Evolutionary conservation across 1,140 invertebrate species (phyloP), one percentile per base, ranked within the genome.

Genomic region (Bombyx mandarina): DNA sequence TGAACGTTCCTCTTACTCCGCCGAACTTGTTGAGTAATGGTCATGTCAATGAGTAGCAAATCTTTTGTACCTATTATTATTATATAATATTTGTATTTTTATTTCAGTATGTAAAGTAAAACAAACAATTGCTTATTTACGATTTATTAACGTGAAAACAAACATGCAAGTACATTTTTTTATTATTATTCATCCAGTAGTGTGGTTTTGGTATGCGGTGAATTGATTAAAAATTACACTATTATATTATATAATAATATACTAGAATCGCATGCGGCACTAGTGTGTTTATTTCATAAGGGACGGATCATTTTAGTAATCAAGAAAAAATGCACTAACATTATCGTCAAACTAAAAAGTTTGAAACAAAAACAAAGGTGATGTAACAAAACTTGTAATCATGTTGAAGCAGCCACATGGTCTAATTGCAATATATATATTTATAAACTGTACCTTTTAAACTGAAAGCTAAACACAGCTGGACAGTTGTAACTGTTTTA

Each of bases 101-200:
- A 3, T 46, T 46, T 9, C 6, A 9, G 2, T 46, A 9, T 46
- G 5, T 18, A 63, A 66, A 63, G 56, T 60, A 66, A 67, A 60
- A 55, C 44, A 46, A 47, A 12, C 18, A 18, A 8, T 54, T 60
- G 42, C 58, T 60, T 63, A 72, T 51, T 61, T 48, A 71, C 69
- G 12, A 63, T 82, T 83, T 81, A 83, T 77, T 85, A 80, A 75
- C 62, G 63, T 75, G 70, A 81, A 80, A 79, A 79, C 71, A 79
- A 78, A 76, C 76, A 83, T 83, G 82, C 79, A 81, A 77, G 65
- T 83, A 82, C 79, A 82, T 82, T 81, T 79, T 77, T 62, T 56
- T 71, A 65, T 77, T 75, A 78, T 74, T 74, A 71, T 52, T 45
- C 44, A 60, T 12, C 26, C 9, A 57, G 26, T 69, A 65, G 80